Conservation (phyloP, 1,140 invertebrate genomes). For the Protaetia brevitarsis region DNA sequence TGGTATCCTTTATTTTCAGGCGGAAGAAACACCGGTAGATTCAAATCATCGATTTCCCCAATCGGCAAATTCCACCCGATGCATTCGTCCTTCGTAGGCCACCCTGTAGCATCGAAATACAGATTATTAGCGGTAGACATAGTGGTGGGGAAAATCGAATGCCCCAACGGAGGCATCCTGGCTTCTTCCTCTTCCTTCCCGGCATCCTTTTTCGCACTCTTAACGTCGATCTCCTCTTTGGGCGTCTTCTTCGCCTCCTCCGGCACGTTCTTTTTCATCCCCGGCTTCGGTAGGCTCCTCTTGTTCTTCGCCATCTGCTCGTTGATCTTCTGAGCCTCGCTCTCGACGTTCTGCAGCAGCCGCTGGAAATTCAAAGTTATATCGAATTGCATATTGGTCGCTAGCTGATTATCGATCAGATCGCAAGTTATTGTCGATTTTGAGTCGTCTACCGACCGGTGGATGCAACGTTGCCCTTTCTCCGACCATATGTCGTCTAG, state of each 20-base stretch:
- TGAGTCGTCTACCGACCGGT: slow-evolving; percentile 51
- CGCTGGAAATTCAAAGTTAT: slow-evolving; percentile 50
- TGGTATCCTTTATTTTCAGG: slow-evolving; percentile 74
- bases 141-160: slow-evolving; percentile 40
- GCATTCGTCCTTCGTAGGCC: slow-evolving; percentile 44
- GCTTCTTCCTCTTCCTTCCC: not conserved
- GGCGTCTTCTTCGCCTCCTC: slow-evolving; percentile 3
- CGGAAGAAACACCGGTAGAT: slow-evolving; percentile 62
- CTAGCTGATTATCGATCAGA: slow-evolving; percentile 47
- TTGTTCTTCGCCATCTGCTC: slow-evolving; percentile 33
- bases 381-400: slow-evolving; percentile 50
- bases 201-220: not conserved
- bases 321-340: slow-evolving; percentile 56
- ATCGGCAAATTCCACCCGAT: slow-evolving; percentile 41
- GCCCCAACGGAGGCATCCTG: slow-evolving; percentile 24
- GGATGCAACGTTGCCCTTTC: slow-evolving; percentile 54
- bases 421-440: slow-evolving; percentile 54
- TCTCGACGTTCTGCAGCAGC: slow-evolving; percentile 64
- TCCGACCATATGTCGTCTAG: slow-evolving; percentile 39
- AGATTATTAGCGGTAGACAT: slow-evolving; percentile 37
- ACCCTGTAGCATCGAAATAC: slow-evolving; percentile 42
- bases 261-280: not conserved
- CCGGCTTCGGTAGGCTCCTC: not conserved
- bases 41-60: slow-evolving; percentile 46
- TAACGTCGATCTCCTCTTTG: not conserved